Evolutionary conservation across 2,888 invertebrate genomes (phyloP).

Genomic region (Ptychoptera contaminata): DNA sequence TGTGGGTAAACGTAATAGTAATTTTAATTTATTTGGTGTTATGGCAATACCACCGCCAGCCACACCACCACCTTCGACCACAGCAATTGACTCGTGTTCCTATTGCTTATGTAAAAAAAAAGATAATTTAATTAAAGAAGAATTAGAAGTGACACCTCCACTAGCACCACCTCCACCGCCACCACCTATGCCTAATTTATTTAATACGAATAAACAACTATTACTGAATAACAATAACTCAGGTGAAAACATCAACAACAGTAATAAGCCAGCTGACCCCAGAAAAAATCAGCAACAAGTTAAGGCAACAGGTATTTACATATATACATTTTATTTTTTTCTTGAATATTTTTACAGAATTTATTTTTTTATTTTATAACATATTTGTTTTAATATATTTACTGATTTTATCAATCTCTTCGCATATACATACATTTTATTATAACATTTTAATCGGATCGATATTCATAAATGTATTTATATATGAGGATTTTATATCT

Average conservation of each 20-base stretch:
- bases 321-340: constrained; percentile 9
- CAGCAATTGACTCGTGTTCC: not conserved
- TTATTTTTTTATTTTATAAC: not conserved
- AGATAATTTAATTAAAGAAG: not conserved
- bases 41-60: not conserved
- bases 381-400: too few species aligned
- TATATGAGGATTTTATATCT: too few species aligned
- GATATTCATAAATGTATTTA: constrained; percentile 5
- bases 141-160: constrained; percentile 20
- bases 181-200: constrained; percentile 21
- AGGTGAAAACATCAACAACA: too few species aligned
- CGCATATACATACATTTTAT: constrained; percentile 1
- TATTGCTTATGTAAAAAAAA: not conserved
- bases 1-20: constrained; percentile 1
- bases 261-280: too few species aligned
- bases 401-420: not conserved
- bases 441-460: constrained; percentile 8
- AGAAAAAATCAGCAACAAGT: constrained; percentile 18
- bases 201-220: constrained; percentile 13
- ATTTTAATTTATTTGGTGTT: too few species aligned
- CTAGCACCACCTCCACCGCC: constrained; percentile 21
- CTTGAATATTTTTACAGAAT: not conserved
- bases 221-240: constrained; percentile 13
- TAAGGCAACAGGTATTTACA: constrained; percentile 29
- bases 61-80: not conserved